Conservation (phyloP, 2,113 vertebrate genomes). For the Egretta garzetta region DNA sequence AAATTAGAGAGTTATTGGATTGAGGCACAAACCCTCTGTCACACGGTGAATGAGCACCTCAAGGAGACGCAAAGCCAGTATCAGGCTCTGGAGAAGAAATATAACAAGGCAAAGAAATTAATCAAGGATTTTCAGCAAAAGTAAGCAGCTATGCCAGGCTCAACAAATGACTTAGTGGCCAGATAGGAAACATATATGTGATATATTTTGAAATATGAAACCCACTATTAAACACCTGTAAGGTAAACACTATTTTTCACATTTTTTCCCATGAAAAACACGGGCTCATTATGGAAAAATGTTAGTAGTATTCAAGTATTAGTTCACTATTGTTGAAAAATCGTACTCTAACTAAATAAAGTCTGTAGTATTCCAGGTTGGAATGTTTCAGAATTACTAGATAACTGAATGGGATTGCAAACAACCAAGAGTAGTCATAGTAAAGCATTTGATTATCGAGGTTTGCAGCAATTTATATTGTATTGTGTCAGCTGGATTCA, state of each 20-base stretch:
- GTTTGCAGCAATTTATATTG: neutral
- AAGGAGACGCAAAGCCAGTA: slow-evolving; percentile 98
- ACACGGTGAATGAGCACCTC: slow-evolving; percentile 96
- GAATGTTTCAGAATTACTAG: neutral
- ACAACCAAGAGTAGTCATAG: neutral
- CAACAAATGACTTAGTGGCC: slow-evolving; percentile 7
- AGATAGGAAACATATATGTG: slow-evolving; percentile 18
- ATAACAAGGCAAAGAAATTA: slow-evolving; percentile 98
- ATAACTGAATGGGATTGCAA: neutral
- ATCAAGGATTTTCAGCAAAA: slow-evolving; percentile 99
- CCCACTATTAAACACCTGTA: neutral
- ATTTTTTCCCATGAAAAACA: neutral
- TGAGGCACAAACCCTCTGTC: slow-evolving; percentile 95
- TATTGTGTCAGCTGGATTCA: neutral
- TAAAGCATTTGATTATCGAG: neutral
- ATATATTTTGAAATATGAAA: slow-evolving; percentile 19
- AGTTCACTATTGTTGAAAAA: neutral
- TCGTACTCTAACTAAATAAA: neutral
- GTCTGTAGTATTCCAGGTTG: neutral
- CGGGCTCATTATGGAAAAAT: neutral
- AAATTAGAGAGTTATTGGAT: slow-evolving; percentile 99
- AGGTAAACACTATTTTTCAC: slow-evolving; percentile 3
- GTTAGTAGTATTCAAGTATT: neutral
- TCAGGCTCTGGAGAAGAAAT: slow-evolving; percentile 96
- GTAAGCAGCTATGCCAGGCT: slow-evolving; percentile 76